Conservation (phyloP, 2,113 vertebrate species). For the Microtus montanus region DNA sequence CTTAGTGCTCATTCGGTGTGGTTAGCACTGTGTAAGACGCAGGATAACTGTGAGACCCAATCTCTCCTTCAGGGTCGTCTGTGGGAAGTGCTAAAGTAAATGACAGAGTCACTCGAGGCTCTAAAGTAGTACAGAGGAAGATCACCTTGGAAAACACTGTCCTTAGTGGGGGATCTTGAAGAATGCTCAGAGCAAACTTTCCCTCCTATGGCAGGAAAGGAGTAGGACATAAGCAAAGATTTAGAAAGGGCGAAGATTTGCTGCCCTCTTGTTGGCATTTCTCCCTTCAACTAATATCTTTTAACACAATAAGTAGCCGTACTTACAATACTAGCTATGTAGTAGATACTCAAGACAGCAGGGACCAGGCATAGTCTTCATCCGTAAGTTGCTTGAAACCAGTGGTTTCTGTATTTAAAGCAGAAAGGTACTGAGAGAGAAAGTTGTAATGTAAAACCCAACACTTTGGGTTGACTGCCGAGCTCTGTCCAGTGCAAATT, state of each 20-base stretch:
- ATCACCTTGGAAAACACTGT: not conserved
- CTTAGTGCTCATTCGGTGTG: not conserved
- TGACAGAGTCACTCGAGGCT: not conserved
- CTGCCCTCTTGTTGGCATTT: not conserved
- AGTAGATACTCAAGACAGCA: not conserved
- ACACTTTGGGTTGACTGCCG: not conserved
- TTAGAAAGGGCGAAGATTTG: not conserved
- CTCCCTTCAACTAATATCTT: constrained; percentile 22
- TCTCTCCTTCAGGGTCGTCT: not conserved
- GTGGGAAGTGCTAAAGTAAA: constrained; percentile 5
- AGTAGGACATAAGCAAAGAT: not conserved
- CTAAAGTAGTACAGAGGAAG: not conserved
- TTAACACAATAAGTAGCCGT: not conserved
- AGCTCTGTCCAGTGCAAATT: not conserved
- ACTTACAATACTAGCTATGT: not conserved
- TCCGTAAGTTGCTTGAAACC: not conserved
- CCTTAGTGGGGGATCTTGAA: not conserved
- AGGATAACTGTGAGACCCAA: not conserved
- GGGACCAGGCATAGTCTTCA: not conserved
- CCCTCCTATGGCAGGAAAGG: not conserved
- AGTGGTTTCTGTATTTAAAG: constrained; percentile 15
- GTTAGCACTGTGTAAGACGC: constrained; percentile 8
- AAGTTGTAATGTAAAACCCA: not conserved
- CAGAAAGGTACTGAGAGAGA: not conserved
- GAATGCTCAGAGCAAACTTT: not conserved